phyloP scores from a whole-genome alignment of 2,797 vertebrate species.

The Enteromius viviparus region DNA sequence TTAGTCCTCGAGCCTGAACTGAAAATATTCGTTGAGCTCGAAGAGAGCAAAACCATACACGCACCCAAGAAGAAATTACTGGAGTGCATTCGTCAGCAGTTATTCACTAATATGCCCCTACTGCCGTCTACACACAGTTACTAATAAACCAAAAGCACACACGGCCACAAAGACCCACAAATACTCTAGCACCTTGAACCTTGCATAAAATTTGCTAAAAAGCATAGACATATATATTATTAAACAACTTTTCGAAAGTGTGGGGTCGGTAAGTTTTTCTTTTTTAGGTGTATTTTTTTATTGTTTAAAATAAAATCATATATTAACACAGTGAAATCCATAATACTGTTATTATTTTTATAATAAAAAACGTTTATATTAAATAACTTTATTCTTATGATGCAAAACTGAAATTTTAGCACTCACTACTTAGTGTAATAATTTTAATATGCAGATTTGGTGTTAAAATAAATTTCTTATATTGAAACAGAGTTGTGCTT shows the following conservation, averaged over 20 bases:
- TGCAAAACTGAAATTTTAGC: not conserved
- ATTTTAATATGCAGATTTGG: not conserved
- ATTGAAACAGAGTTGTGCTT: not conserved
- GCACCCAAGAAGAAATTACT: constrained; percentile 16
- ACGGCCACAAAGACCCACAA: not conserved
- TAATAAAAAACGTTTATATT: not conserved
- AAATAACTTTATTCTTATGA: not conserved
- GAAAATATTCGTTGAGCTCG: constrained; percentile 3
- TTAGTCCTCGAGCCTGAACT: constrained; percentile 9
- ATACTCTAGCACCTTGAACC: constrained; percentile 11
- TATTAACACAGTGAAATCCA: not conserved
- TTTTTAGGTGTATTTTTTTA: not conserved
- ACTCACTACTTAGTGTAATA: not conserved
- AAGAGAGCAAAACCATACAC: constrained; percentile 12
- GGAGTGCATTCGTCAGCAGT: constrained; percentile 37
- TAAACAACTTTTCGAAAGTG: not conserved
- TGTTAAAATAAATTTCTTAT: not conserved
- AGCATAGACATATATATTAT: not conserved
- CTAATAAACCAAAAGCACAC: constrained; percentile 15
- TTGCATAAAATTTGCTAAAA: not conserved
- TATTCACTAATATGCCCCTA: constrained; percentile 30
- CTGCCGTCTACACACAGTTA: constrained; percentile 8
- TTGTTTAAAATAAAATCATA: not conserved
- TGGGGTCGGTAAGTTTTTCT: not conserved
- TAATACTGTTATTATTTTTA: not conserved